A percentile compares a stretch with the other conserved stretches of the same genome.
Evolutionary conservation across 1,140 invertebrate genomes (phyloP).

Genomic region (Apolygus lucorum): DNA sequence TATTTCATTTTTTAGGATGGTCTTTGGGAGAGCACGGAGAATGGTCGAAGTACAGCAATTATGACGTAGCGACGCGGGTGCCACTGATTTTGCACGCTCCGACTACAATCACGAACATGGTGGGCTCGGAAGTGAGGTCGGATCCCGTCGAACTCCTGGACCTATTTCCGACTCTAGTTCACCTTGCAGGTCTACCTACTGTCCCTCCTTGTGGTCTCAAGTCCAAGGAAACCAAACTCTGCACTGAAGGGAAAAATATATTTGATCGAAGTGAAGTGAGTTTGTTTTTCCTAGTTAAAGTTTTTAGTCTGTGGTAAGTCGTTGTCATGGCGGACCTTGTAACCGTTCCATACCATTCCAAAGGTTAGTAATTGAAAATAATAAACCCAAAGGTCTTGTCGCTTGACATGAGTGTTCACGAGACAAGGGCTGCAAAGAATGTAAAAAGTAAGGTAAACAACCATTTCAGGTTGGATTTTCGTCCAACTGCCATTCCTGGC

Average conservation of each 20-base stretch:
- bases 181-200: slow-evolving; percentile 50
- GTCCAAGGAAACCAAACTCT: slow-evolving; percentile 42
- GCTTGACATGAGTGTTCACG: no score
- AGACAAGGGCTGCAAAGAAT: no score
- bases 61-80: slow-evolving; percentile 65
- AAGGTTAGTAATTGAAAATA: no score
- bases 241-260: slow-evolving; percentile 67
- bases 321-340: no score
- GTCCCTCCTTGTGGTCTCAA: slow-evolving; percentile 46
- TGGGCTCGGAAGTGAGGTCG: not conserved
- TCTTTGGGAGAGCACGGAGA: slow-evolving; percentile 81
- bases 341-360: no score
- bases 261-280: slow-evolving; percentile 34
- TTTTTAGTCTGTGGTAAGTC: no score
- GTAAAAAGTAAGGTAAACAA: no score
- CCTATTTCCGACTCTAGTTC: slow-evolving; percentile 73
- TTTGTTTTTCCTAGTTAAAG: no score
- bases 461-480: no score
- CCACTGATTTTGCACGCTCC: slow-evolving; percentile 69
- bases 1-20: slow-evolving; percentile 62
- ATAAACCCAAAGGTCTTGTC: no score
- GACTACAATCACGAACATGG: slow-evolving; percentile 13
- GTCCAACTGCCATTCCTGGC: no score
- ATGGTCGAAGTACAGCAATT: slow-evolving; percentile 89
- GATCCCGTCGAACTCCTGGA: slow-evolving; percentile 66